Percentiles rank a stretch among this genome's conserved stretches.
Conservation (phyloP, 1,140 invertebrate species). For the Trichomalopsis sarcophagae region DNA sequence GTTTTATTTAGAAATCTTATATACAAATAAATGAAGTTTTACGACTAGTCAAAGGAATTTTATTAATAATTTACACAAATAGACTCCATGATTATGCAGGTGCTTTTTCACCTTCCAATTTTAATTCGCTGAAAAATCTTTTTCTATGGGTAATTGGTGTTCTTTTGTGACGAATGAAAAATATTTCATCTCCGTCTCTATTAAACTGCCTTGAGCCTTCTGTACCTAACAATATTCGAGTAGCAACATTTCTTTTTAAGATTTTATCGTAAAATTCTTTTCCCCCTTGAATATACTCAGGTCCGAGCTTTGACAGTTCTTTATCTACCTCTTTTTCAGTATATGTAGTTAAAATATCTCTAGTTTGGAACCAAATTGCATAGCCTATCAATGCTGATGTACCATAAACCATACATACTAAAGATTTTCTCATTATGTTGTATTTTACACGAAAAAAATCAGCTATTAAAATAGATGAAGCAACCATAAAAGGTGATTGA, state of each 20-base stretch:
- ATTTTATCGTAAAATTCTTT: conserved; percentile 85
- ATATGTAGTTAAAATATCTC: conserved; percentile 78
- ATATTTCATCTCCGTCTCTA: conserved; percentile 81
- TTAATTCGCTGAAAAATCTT: conserved; percentile 76
- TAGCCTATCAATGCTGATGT: conserved; percentile 30
- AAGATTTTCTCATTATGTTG: conserved; percentile 76
- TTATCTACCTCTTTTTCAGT: conserved; percentile 80
- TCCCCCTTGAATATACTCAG: conserved; percentile 82
- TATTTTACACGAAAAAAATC: conserved; percentile 59
- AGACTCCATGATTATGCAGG: not conserved
- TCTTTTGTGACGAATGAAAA: conserved; percentile 78
- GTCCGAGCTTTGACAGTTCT: conserved; percentile 76
- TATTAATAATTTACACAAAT: conserved; percentile 37
- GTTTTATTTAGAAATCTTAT: conserved; percentile 49
- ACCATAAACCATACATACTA: conserved; percentile 54
- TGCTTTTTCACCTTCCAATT: not conserved
- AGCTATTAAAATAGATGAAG: conserved; percentile 76
- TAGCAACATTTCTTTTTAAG: conserved; percentile 82
- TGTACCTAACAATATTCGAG: conserved; percentile 79
- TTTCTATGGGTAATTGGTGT: conserved; percentile 79
- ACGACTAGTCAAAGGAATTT: conserved; percentile 35
- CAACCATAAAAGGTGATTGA: conserved; percentile 70
- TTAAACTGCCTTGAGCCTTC: conserved; percentile 78
- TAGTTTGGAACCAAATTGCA: conserved; percentile 77
- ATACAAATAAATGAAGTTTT: conserved; percentile 49